Conservation (phyloP, 2,113 vertebrate species). For the Glaucidium brasilianum region DNA sequence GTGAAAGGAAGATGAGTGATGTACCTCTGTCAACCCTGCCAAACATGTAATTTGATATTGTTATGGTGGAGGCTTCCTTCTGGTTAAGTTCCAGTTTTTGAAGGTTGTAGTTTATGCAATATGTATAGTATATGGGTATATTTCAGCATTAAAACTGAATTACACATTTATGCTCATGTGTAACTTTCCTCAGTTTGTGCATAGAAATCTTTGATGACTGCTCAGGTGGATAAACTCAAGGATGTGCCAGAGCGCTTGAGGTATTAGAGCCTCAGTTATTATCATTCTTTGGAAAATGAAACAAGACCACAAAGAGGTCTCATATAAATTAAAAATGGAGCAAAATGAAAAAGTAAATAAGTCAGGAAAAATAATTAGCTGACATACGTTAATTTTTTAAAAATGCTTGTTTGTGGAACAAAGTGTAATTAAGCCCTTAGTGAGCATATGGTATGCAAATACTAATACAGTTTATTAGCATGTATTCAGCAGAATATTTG, state of each 20-base stretch:
- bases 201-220: slow-evolving; percentile 7
- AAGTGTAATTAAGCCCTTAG: slow-evolving; percentile 42
- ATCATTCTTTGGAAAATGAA: slow-evolving; percentile 21
- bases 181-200: neutral
- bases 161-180: neutral
- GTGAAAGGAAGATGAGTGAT: neutral
- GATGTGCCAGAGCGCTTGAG: neutral
- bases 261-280: neutral
- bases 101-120: neutral
- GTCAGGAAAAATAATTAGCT: slow-evolving; percentile 58
- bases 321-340: slow-evolving; percentile 44
- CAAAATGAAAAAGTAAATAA: slow-evolving; percentile 39
- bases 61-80: neutral
- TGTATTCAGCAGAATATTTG: neutral
- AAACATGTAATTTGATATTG: neutral
- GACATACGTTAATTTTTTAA: slow-evolving; percentile 16
- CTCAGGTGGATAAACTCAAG: slow-evolving; percentile 11
- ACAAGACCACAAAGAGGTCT: neutral
- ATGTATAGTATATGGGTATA: neutral
- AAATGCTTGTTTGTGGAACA: slow-evolving; percentile 36
- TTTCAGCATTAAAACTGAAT: neutral
- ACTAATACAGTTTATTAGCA: neutral
- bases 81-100: neutral
- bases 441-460: slow-evolving; percentile 32
- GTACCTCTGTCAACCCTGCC: neutral